Evolutionary conservation across 2,888 invertebrate species (phyloP), one percentile per base, ranked within the genome.

Genomic region (Idaea aversata): DNA sequence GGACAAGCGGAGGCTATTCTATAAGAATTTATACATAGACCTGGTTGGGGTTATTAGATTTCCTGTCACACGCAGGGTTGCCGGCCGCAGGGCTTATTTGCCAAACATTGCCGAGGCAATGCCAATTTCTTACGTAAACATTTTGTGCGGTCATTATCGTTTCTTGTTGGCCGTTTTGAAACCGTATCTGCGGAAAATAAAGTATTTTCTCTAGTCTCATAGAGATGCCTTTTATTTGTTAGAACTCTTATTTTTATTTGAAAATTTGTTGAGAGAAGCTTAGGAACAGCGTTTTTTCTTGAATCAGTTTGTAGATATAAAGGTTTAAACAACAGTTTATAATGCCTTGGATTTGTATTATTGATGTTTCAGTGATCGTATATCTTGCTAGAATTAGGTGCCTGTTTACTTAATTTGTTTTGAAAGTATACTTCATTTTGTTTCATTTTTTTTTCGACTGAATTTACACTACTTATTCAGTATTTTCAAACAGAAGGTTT

Each of bases 11-110:
- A 74, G 76, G 79, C 81, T 79, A 83, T 81, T 85, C 79, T 81
- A 78, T 82, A 83, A 81, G 83, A 82, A 85, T 85, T 84, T 86
- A 82, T 85, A 84, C 84, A 85, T 83, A 81, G 79, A 80, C 79
- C 80, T 85, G 84, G 84, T 86, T 85, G 80, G 86, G 86, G 88
- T 86, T 89, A 88, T 90, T 89, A 88, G 87, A 87, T 88, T 89
- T 89, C 88, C 85, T 85, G 90, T 90, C 90, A 90, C 88, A 88
- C 82, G 82, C 89, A 87, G 81, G 76, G 78, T 68, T 70, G 75
- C 76, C 86, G 80, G 78, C 84, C 87, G 79, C 84, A 82, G 81
- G 80, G 81, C 84, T 82, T 86, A 87, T 88, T 90, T 87, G 87
- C 85, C 85, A 88, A 90, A 88, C 88, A 88, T 87, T 80, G 85